Evolutionary conservation across 2,888 invertebrate genomes (phyloP).

Genomic region (Nemoura dubitans): DNA sequence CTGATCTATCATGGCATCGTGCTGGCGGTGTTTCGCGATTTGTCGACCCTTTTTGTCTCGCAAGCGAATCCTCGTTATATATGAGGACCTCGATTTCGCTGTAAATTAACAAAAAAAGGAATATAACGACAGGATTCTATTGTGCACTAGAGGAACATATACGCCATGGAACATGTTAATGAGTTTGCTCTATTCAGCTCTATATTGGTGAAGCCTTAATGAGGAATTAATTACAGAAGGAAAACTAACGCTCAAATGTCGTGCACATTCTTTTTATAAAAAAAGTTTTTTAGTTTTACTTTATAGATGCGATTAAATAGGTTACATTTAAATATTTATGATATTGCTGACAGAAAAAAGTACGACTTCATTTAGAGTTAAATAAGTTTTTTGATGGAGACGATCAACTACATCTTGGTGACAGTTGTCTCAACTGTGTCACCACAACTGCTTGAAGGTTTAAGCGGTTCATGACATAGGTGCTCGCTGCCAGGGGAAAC

Average conservation of each 20-base stretch:
- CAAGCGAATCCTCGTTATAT: neutral
- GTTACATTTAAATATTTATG: no score
- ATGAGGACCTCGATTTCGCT: neutral
- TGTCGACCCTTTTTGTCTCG: neutral
- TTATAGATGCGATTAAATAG: neutral
- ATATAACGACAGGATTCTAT: neutral
- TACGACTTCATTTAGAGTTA: no score
- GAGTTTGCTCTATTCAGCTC: neutral
- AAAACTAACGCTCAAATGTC: neutral
- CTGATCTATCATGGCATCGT: neutral
- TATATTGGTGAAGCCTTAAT: neutral
- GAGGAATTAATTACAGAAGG: neutral
- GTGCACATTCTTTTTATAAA: neutral
- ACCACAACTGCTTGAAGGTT: neutral
- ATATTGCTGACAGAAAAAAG: no score
- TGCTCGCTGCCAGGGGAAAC: neutral
- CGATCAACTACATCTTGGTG: neutral
- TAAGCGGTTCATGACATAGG: no score
- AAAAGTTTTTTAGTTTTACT: no score
- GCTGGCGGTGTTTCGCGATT: neutral
- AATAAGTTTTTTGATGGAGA: no score
- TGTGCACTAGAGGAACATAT: neutral
- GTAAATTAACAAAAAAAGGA: neutral
- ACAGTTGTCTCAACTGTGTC: neutral
- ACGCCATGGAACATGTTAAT: neutral